These are phyloP conservation scores for Agelastica alni DNA, from an alignment of 2,888 invertebrate species.

Conservation along the genomic window DNA sequence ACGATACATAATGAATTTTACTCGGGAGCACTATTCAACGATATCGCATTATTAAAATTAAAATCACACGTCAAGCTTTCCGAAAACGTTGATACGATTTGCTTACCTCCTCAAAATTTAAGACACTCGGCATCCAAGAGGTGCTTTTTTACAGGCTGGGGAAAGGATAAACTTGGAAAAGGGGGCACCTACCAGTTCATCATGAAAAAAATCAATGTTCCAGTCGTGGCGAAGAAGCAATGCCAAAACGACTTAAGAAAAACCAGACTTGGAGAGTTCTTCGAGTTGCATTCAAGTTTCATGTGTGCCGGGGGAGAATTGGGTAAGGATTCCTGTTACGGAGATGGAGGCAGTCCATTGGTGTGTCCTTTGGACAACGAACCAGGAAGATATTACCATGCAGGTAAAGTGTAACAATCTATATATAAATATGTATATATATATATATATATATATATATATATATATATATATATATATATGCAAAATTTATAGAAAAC, in stretches of 20 bases:
- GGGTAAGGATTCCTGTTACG: constrained; percentile 72
- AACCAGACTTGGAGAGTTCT: constrained; percentile 69
- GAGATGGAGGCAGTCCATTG: constrained; percentile 43
- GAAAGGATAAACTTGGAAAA: constrained; percentile 24
- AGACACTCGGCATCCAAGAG: constrained; percentile 45
- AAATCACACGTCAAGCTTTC: constrained; percentile 56
- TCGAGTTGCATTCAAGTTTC: constrained; percentile 70
- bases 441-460: too few species aligned
- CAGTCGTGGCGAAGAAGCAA: constrained; percentile 63
- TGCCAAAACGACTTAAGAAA: constrained; percentile 67
- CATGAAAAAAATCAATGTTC: constrained; percentile 73
- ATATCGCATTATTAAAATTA: constrained; percentile 69
- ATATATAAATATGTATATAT: too few species aligned
- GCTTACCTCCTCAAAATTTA: constrained; percentile 63
- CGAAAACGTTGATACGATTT: constrained; percentile 68
- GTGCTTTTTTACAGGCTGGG: constrained; percentile 78
- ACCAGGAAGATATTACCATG: constrained; percentile 65
- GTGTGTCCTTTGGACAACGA: constrained; percentile 45
- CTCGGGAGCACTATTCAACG: constrained; percentile 64
- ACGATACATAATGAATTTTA: constrained; percentile 59
- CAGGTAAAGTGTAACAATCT: too few species aligned
- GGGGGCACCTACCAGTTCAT: constrained; percentile 18
- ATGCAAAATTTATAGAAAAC: too few species aligned
- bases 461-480: too few species aligned
- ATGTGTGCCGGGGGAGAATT: constrained; percentile 79